Conservation (phyloP, 2,888 invertebrate genomes). For the Ferrisia virgata region DNA sequence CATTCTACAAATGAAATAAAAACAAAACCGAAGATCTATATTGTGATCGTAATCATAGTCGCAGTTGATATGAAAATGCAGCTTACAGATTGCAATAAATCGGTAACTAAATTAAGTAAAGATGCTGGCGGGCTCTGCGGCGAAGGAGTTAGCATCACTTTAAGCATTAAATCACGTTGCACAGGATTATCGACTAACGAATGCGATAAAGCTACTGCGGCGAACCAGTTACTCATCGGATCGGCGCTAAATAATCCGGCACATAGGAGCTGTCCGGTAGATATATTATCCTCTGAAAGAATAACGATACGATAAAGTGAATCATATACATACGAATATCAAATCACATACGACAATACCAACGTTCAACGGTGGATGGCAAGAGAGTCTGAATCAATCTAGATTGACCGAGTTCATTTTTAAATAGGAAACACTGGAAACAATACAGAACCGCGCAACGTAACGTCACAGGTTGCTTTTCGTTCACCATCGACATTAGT, state of each 20-base stretch:
- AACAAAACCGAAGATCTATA: not conserved
- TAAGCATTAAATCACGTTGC: constrained; percentile 84
- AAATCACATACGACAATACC: constrained; percentile 22
- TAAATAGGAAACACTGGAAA: constrained; percentile 92
- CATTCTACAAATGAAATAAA: constrained; percentile 55
- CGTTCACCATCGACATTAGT: constrained; percentile 97
- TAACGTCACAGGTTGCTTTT: constrained; percentile 86
- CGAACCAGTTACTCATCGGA: constrained; percentile 91
- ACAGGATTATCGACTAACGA: constrained; percentile 78
- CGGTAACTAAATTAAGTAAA: constrained; percentile 82
- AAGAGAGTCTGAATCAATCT: constrained; percentile 87
- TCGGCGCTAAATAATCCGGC: constrained; percentile 88
- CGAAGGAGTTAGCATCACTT: constrained; percentile 73
- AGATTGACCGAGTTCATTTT: constrained; percentile 85
- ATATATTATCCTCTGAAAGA: constrained; percentile 52
- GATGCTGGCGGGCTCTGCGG: constrained; percentile 83
- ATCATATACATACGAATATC: not conserved
- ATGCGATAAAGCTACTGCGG: constrained; percentile 86
- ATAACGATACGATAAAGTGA: not conserved
- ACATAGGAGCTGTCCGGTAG: constrained; percentile 82
- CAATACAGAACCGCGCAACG: constrained; percentile 96
- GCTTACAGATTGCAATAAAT: constrained; percentile 71
- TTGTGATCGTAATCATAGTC: not conserved
- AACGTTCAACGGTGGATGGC: constrained; percentile 76
- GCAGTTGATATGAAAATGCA: not conserved